A percentile compares a stretch with the other conserved stretches of the same genome.
Evolutionary conservation across 2,113 vertebrate genomes (phyloP).

Genomic region (Triplophysa rosa): DNA sequence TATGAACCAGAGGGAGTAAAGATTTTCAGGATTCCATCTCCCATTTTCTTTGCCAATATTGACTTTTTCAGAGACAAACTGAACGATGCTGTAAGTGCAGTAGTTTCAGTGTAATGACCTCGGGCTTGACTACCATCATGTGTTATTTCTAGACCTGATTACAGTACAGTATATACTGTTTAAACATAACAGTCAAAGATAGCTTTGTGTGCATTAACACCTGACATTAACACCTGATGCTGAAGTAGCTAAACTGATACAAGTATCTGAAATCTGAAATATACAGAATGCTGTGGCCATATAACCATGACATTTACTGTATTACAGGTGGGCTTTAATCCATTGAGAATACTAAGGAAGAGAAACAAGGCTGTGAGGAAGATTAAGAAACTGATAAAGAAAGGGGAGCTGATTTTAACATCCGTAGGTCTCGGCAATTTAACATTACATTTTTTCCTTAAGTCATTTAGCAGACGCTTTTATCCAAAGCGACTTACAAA

Average conservation of each 20-base stretch:
- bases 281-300: too few species aligned
- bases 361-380: conserved; percentile 90
- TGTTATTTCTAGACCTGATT: too few species aligned
- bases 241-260: too few species aligned
- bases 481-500: too few species aligned
- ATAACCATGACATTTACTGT: background rate
- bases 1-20: conserved; percentile 88
- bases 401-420: conserved; percentile 80
- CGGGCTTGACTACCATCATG: too few species aligned
- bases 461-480: background rate
- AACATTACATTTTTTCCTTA: too few species aligned
- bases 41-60: conserved; percentile 93
- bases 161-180: too few species aligned
- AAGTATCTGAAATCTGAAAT: too few species aligned
- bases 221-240: too few species aligned
- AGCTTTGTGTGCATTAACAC: too few species aligned
- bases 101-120: background rate
- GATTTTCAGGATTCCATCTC: conserved; percentile 91
- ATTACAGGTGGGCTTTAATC: conserved; percentile 87
- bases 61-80: conserved; percentile 88
- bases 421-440: conserved; percentile 67
- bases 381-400: conserved; percentile 84
- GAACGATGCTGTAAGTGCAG: conserved; percentile 80
- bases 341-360: conserved; percentile 86
- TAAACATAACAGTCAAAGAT: too few species aligned